These are phyloP conservation scores for Centroberyx gerrardi DNA, from an alignment of 2,797 vertebrate species.

Conservation along the genomic window DNA sequence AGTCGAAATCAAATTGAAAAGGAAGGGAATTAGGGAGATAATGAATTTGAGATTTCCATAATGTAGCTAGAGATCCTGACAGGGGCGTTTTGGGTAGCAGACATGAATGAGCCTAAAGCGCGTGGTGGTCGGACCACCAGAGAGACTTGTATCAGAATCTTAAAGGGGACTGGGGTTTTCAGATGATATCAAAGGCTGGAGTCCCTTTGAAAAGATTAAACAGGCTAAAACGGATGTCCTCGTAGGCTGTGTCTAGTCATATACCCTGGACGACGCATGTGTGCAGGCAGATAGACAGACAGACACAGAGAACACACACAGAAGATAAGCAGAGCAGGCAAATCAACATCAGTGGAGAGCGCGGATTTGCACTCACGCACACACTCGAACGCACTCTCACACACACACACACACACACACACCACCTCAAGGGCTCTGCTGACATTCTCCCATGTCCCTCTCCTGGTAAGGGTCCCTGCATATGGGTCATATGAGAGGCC, in stretches of 20 bases:
- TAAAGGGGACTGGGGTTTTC: conserved; percentile 55
- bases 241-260: conserved; percentile 32
- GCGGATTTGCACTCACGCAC: conserved; percentile 30
- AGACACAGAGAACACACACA: not conserved
- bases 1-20: conserved; percentile 16
- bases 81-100: conserved; percentile 45
- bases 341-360: conserved; percentile 29
- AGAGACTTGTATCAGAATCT: conserved; percentile 49
- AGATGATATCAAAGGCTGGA: conserved; percentile 66
- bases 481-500: conserved; percentile 72
- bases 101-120: conserved; percentile 54
- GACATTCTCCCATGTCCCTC: conserved; percentile 77
- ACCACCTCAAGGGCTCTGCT: conserved; percentile 68
- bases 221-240: conserved; percentile 53
- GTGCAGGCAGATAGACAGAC: conserved; percentile 14
- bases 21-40: conserved; percentile 20
- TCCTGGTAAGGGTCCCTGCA: conserved; percentile 64
- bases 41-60: conserved; percentile 41
- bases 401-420: not conserved
- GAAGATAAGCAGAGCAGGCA: conserved; percentile 53
- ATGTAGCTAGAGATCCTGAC: conserved; percentile 42
- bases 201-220: conserved; percentile 73
- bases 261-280: conserved; percentile 27
- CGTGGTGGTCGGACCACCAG: conserved; percentile 49
- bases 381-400: conserved; percentile 3